Evolutionary conservation across 2,888 invertebrate species (phyloP).

Genomic region (Lasioglossum villosulum): DNA sequence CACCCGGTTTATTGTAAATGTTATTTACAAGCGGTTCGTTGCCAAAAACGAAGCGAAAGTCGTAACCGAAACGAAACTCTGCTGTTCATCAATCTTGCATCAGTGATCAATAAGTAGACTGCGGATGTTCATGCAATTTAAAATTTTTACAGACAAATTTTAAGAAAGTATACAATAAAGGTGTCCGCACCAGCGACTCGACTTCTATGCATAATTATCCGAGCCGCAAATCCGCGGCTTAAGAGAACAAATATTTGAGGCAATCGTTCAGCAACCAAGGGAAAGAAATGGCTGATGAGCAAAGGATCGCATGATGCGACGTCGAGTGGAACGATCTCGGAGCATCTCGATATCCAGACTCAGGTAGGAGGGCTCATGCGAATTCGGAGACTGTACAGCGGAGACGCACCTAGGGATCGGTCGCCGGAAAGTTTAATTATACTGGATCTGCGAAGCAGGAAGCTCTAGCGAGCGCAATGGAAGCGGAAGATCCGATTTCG

Average conservation of each 20-base stretch:
- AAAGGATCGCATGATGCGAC: not conserved
- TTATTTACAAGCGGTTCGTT: too few species aligned
- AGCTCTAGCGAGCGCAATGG: conserved; percentile 31
- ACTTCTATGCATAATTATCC: too few species aligned
- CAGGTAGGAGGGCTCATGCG: not conserved
- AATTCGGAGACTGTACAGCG: not conserved
- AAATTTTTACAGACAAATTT: too few species aligned
- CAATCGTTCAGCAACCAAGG: not conserved
- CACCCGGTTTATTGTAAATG: too few species aligned
- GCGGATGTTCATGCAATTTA: too few species aligned
- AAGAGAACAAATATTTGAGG: not conserved
- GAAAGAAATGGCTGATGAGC: not conserved
- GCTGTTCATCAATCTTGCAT: too few species aligned
- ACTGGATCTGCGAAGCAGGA: conserved; percentile 23
- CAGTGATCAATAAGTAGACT: too few species aligned
- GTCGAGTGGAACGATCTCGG: not conserved
- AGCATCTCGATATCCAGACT: not conserved
- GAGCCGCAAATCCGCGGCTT: too few species aligned
- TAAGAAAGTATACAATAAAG: too few species aligned
- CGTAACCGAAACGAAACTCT: too few species aligned
- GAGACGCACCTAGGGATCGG: not conserved
- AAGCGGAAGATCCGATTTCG: conserved; percentile 48
- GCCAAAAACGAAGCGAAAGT: too few species aligned
- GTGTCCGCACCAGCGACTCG: too few species aligned
- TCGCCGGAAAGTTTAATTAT: conserved; percentile 33